Evolutionary conservation across 2,888 invertebrate genomes (phyloP).

Genomic region (Malthinus seriepunctatus): DNA sequence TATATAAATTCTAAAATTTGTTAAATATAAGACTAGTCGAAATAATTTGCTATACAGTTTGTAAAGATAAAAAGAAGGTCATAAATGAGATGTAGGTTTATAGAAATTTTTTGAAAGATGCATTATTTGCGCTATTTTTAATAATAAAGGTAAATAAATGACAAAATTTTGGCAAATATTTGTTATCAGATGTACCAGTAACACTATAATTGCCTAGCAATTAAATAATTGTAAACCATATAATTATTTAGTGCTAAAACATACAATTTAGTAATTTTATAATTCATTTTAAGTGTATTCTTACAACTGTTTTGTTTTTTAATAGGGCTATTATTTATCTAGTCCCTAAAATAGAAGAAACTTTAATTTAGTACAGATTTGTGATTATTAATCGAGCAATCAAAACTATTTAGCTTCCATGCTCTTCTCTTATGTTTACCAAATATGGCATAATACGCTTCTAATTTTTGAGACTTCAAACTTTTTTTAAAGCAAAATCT

Average conservation of each 20-base stretch:
- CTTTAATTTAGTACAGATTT: too few relatives aligned
- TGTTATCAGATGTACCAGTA: conserved; percentile 5
- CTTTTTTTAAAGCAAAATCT: too few relatives aligned
- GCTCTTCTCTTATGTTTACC: too few relatives aligned
- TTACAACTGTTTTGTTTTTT: too few relatives aligned
- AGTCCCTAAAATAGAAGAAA: too few relatives aligned
- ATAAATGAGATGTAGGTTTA: conserved; percentile 13
- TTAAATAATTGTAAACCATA: not conserved
- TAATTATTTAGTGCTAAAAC: not conserved
- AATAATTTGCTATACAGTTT: conserved; percentile 19
- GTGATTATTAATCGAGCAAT: too few relatives aligned
- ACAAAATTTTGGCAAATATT: conserved; percentile 2
- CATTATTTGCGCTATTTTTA: conserved; percentile 16
- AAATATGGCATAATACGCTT: too few relatives aligned
- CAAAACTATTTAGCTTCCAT: too few relatives aligned
- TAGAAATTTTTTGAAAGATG: conserved; percentile 1
- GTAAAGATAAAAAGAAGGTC: conserved; percentile 9
- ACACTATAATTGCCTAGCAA: not conserved
- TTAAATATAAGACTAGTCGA: conserved; percentile 15
- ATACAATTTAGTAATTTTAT: too few relatives aligned
- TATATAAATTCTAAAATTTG: conserved; percentile 14
- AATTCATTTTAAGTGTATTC: too few relatives aligned
- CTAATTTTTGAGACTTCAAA: too few relatives aligned
- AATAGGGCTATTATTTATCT: too few relatives aligned
- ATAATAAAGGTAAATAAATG: conserved; percentile 9